Evolutionary conservation across 2,888 invertebrate species (phyloP).

Genomic region (Troides oblongomaculatus): DNA sequence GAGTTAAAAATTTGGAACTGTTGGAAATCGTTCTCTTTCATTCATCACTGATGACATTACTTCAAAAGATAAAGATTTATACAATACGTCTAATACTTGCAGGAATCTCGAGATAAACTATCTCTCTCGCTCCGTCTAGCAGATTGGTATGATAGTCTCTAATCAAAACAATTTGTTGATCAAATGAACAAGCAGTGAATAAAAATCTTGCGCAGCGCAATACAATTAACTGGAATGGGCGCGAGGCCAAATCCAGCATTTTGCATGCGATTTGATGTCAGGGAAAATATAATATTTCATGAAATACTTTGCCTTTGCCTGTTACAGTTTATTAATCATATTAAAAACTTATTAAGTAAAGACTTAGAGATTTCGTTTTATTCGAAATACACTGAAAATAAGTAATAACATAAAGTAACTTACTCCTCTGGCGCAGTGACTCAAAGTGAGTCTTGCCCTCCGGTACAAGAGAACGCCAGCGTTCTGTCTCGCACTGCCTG

Average conservation of each 20-base stretch:
- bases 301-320: not conserved
- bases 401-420: too few species aligned
- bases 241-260: slow-evolving; percentile 4
- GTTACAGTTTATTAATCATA: not conserved
- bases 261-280: not conserved
- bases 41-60: too few species aligned
- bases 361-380: not conserved
- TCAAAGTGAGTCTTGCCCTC: too few species aligned
- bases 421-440: too few species aligned
- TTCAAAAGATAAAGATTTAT: too few species aligned
- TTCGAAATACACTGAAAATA: too few species aligned
- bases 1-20: too few species aligned
- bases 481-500: too few species aligned
- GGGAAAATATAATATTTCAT: not conserved
- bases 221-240: slow-evolving; percentile 21
- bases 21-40: too few species aligned
- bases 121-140: too few species aligned
- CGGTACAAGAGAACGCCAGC: too few species aligned
- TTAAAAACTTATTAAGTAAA: not conserved
- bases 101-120: not conserved
- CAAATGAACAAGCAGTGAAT: slow-evolving; percentile 5
- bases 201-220: slow-evolving; percentile 9
- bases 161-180: not conserved
- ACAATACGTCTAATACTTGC: too few species aligned
- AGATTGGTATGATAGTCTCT: not conserved